Evolutionary conservation across 2,888 invertebrate genomes (phyloP).

Genomic region (Euplexia lucipara): DNA sequence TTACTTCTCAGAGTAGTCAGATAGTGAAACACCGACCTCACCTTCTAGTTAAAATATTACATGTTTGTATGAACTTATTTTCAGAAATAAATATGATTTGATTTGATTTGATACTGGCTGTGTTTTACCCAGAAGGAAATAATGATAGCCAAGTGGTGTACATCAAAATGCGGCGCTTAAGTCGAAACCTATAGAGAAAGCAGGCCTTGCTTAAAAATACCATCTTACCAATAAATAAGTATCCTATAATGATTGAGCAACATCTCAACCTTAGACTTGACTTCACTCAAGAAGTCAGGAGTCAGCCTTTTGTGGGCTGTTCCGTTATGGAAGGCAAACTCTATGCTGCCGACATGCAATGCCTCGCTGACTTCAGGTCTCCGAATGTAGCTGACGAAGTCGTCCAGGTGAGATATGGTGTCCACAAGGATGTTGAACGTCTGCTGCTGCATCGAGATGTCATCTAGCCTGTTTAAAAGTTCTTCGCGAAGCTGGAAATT

Average conservation of each 20-base stretch:
- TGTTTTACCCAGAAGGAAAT: too few relatives aligned
- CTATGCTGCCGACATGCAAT: slow-evolving; percentile 94
- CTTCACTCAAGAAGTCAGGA: slow-evolving; percentile 93
- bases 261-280: slow-evolving; percentile 91
- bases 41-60: too few relatives aligned
- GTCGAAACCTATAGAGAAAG: too few relatives aligned
- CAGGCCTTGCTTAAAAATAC: too few relatives aligned
- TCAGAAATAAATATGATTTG: too few relatives aligned
- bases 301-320: slow-evolving; percentile 80
- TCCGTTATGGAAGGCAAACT: slow-evolving; percentile 75
- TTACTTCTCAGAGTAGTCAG: too few relatives aligned
- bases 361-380: slow-evolving; percentile 89
- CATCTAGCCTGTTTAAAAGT: slow-evolving; percentile 72
- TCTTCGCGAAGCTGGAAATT: slow-evolving; percentile 74
- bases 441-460: slow-evolving; percentile 74
- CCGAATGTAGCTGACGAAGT: slow-evolving; percentile 91
- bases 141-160: too few relatives aligned
- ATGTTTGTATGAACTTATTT: too few relatives aligned
- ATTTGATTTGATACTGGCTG: too few relatives aligned
- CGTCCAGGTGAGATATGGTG: slow-evolving; percentile 74
- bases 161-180: too few relatives aligned
- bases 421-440: slow-evolving; percentile 82
- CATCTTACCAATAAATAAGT: slow-evolving; percentile 92
- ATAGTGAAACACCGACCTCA: too few relatives aligned
- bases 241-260: slow-evolving; percentile 92